phyloP scores from a whole-genome alignment of 2,888 invertebrate species.

The Chrysomela aeneicollis region DNA sequence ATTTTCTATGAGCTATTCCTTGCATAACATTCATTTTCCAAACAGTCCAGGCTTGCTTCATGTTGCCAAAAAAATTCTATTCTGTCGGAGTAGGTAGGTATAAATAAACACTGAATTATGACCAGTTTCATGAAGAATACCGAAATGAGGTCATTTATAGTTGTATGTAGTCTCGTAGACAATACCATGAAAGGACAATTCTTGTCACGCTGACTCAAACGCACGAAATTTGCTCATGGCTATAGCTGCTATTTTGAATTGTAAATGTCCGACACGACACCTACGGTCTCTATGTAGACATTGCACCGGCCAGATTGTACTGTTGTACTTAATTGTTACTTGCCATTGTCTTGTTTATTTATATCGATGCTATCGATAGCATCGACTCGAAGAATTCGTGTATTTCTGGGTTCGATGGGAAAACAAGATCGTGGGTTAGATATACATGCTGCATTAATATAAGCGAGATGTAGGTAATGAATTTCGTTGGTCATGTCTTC shows the following conservation, averaged over 20 bases:
- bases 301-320: constrained; percentile 32
- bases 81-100: too few species aligned
- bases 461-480: not conserved
- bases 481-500: not conserved
- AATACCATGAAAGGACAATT: constrained; percentile 4
- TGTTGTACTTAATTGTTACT: constrained; percentile 42
- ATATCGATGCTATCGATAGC: constrained; percentile 28
- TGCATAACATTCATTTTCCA: too few species aligned
- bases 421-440: constrained; percentile 2
- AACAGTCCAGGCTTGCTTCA: too few species aligned
- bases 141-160: constrained; percentile 1
- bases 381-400: constrained; percentile 25
- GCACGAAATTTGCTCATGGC: constrained; percentile 21
- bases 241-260: constrained; percentile 49
- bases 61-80: not conserved
- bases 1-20: too few species aligned
- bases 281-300: constrained; percentile 36
- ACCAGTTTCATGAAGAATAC: not conserved
- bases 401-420: not conserved
- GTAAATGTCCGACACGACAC: constrained; percentile 50
- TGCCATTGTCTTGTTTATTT: constrained; percentile 25
- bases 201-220: not conserved
- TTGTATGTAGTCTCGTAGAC: not conserved
- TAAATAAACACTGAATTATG: not conserved
- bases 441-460: not conserved